Percentiles rank a stretch among this genome's conserved stretches.
These are phyloP conservation scores for Steatocranus sp. DNA, from an alignment of 2,797 vertebrate species.

Conservation along the genomic window DNA sequence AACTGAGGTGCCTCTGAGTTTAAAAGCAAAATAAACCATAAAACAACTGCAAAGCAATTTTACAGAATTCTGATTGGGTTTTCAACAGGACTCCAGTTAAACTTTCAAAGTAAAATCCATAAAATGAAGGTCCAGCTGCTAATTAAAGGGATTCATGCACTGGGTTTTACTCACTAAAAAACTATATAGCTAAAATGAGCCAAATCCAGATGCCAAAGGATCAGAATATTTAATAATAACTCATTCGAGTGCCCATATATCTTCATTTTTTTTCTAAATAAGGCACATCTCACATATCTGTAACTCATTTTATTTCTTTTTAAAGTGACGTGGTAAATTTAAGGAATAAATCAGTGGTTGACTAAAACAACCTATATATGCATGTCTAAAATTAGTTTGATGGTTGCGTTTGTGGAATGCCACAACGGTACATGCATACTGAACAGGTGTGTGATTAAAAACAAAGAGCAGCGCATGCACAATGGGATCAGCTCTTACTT, in stretches of 20 bases:
- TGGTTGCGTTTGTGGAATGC: slow-evolving; percentile 56
- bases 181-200: slow-evolving; percentile 12
- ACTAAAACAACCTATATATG: slow-evolving; percentile 26
- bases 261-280: background rate
- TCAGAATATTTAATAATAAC: slow-evolving; percentile 29
- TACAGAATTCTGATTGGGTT: background rate
- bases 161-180: background rate
- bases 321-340: slow-evolving; percentile 12
- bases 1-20: slow-evolving; percentile 91
- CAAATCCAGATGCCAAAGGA: slow-evolving; percentile 29
- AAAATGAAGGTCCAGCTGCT: background rate
- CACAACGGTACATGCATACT: slow-evolving; percentile 42
- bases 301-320: background rate
- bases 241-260: background rate
- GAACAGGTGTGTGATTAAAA: slow-evolving; percentile 42
- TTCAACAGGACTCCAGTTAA: background rate
- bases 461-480: slow-evolving; percentile 56
- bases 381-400: slow-evolving; percentile 41
- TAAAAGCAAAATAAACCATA: slow-evolving; percentile 49
- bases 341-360: slow-evolving; percentile 18
- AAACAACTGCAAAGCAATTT: slow-evolving; percentile 18
- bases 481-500: slow-evolving; percentile 84
- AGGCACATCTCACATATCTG: slow-evolving; percentile 15
- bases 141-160: slow-evolving; percentile 52
- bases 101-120: background rate